Evolutionary conservation across 2,888 invertebrate genomes (phyloP).

Genomic region (Caenorhabditis sp.): DNA sequence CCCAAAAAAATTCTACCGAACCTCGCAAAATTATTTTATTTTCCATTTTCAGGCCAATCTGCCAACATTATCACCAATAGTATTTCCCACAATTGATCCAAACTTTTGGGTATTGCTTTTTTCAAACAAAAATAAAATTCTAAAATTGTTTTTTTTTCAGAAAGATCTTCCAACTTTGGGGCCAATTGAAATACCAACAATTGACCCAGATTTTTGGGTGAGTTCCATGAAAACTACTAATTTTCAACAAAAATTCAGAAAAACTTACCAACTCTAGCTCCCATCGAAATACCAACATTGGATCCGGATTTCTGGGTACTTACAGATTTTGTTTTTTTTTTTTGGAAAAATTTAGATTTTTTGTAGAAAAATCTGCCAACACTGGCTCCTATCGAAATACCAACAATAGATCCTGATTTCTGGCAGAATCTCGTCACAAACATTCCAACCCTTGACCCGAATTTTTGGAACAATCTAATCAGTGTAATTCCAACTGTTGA

Average conservation of each 20-base stretch:
- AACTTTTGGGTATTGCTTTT: conserved; percentile 13
- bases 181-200: conserved; percentile 15
- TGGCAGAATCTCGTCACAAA: conserved; percentile 27
- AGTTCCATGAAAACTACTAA: neutral
- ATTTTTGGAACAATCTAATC: conserved; percentile 17
- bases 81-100: conserved; percentile 19
- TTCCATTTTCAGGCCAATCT: conserved; percentile 12
- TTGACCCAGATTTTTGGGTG: conserved; percentile 15
- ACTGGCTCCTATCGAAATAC: neutral
- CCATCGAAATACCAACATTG: conserved; percentile 1
- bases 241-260: neutral
- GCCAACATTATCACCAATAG: conserved; percentile 15
- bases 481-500: neutral
- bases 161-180: conserved; percentile 12
- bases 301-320: conserved; percentile 4
- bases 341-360: neutral
- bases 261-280: conserved; percentile 2
- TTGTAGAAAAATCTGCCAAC: conserved; percentile 3
- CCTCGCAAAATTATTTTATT: no score
- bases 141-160: neutral
- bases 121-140: no score
- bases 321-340: neutral
- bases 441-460: conserved; percentile 9
- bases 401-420: conserved; percentile 10
- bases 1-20: neutral